Evolutionary conservation across 2,797 vertebrate species (phyloP), one percentile per base, ranked within the genome.

Genomic region (Bufotes viridis): DNA sequence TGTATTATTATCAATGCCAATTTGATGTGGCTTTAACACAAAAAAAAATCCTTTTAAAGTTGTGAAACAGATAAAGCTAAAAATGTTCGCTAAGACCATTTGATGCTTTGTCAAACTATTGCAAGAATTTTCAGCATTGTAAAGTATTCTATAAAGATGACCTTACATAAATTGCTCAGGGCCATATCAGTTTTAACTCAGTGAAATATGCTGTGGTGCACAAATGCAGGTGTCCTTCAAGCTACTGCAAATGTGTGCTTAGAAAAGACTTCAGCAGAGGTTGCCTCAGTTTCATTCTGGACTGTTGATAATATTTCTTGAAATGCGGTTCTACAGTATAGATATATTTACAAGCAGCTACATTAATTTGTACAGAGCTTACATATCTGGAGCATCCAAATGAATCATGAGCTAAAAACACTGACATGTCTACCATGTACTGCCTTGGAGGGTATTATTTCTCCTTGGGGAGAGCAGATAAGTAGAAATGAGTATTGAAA

Each of bases 201-300:
- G 60, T 60, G 24, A 75, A 81, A 81, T 88, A 81, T 82, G 57
- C 55, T 65, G 12, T 22, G 42, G 20, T 18, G 24, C 22, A 34
- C 65, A 74, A 26, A 84, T 83, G 72, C 82, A 84, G 75, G 26
- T 88, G 82, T 84, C 72, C 78, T 65, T 78, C 22, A 82, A 34
- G 55, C 13, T 7, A 57, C 57, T 70, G 70, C 57, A 60, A 57
- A 70, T n/a, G 7, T 82, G 82, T 55, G 49, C 60, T 82, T 76
- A 24, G n/a, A 82, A 72, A 83, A 70, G 26, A 49, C 20, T 74
- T 74, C n/a, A 60, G n/a, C 29, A 60, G 29, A 15, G 26, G 20
- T 74, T 34, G 34, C 69, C 42, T 69, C 14, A n/a, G 24, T 70
- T 55, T 57, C 22, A 63, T 51, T 63, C 5, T 24, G 22, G 11